A percentile compares a stretch with the other conserved stretches of the same genome.
These are phyloP conservation scores for Dendropsophus ebraccatus DNA, from an alignment of 2,113 vertebrate species.

Conservation along the genomic window DNA sequence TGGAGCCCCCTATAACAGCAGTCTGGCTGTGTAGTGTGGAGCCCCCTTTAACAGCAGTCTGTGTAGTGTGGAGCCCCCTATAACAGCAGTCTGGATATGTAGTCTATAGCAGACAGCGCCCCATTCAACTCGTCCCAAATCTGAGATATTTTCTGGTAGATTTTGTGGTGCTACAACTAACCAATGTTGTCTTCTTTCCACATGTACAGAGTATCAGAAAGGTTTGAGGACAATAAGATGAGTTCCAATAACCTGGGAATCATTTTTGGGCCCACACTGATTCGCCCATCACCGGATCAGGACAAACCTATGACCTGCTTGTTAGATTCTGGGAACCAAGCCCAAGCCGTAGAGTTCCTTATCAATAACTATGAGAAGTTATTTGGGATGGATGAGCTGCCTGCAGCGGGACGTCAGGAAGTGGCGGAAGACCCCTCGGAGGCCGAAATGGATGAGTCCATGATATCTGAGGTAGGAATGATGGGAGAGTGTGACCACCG, in stretches of 20 bases:
- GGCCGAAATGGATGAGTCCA: conserved; percentile 45
- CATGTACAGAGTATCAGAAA: conserved; percentile 80
- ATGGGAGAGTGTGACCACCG: not conserved
- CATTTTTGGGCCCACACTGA: conserved; percentile 88
- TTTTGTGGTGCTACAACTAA: not conserved
- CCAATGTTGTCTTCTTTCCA: not conserved
- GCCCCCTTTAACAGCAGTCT: too few species aligned
- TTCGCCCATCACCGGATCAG: conserved; percentile 75
- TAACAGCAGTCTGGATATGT: too few species aligned
- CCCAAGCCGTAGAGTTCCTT: conserved; percentile 86
- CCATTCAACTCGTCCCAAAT: not conserved
- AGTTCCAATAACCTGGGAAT: conserved; percentile 90
- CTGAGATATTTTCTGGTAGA: not conserved
- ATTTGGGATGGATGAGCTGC: conserved; percentile 75
- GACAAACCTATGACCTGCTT: conserved; percentile 79
- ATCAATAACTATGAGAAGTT: conserved; percentile 79
- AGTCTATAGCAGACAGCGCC: too few species aligned
- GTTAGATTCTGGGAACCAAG: conserved; percentile 85
- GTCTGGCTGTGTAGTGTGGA: too few species aligned
- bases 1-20: too few species aligned
- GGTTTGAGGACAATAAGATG: conserved; percentile 90
- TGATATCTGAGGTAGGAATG: conserved; percentile 2
- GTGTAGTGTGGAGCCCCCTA: too few species aligned
- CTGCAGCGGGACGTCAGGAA: conserved; percentile 61
- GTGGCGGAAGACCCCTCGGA: not conserved